Percentiles rank a stretch among this genome's conserved stretches.
Conservation (phyloP, 2,113 vertebrate genomes). For the Platysternon megacephalum region DNA sequence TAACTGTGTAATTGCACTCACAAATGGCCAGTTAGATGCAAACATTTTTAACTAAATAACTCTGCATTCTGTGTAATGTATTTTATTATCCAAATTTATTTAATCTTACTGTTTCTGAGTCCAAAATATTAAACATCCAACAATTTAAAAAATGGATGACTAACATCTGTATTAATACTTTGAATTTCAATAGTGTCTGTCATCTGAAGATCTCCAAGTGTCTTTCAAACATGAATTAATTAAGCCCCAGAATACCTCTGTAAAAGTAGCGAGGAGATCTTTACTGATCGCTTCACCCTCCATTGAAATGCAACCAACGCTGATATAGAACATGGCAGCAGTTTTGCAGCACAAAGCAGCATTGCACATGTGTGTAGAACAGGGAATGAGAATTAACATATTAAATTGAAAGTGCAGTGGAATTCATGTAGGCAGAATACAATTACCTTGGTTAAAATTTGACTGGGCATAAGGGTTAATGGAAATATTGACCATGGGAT, state of each 20-base stretch:
- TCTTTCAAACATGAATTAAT: not conserved
- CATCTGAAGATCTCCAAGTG: not conserved
- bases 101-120: not conserved
- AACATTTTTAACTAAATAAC: not conserved
- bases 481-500: not conserved
- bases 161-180: not conserved
- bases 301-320: not conserved
- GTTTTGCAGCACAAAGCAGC: not conserved
- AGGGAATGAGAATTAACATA: not conserved
- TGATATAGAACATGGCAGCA: not conserved
- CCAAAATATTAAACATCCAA: not conserved
- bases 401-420: not conserved
- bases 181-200: not conserved
- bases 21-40: not conserved
- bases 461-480: not conserved
- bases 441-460: not conserved
- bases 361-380: fast-evolving
- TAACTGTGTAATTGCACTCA: not conserved
- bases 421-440: not conserved
- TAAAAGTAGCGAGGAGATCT: not conserved
- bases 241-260: not conserved
- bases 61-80: not conserved
- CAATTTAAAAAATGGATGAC: not conserved
- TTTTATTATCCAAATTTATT: conserved; percentile 1
- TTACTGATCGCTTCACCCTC: not conserved